phyloP scores from a whole-genome alignment of 2,113 vertebrate genomes.

The Helogale parvula region DNA sequence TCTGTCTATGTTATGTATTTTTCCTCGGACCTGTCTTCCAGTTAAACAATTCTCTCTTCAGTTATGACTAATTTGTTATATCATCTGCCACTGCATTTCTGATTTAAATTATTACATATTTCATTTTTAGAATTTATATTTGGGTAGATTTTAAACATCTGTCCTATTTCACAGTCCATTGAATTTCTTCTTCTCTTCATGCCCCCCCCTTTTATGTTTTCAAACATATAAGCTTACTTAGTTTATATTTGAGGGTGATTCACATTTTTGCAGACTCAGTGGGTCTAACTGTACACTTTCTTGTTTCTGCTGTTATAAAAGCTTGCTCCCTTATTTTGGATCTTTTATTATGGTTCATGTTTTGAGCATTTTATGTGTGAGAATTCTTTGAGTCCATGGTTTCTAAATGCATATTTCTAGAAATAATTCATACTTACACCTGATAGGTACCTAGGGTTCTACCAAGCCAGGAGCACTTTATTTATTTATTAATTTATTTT shows the following conservation, averaged over 20 bases:
- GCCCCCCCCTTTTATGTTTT: background rate
- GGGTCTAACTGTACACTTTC: constrained; percentile 10
- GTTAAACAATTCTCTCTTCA: background rate
- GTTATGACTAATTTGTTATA: background rate
- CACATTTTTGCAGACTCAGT: background rate
- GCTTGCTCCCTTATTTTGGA: constrained; percentile 1
- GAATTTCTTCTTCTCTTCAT: background rate
- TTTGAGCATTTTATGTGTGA: constrained; percentile 46
- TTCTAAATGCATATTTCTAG: constrained; percentile 35
- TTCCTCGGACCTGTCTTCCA: background rate
- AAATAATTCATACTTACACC: background rate
- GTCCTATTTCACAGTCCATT: background rate
- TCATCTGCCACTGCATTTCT: background rate
- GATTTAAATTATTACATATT: background rate
- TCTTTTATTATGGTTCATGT: constrained; percentile 7
- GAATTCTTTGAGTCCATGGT: background rate
- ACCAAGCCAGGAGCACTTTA: background rate
- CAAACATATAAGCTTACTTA: background rate
- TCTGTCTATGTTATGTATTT: background rate
- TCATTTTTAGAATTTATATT: background rate
- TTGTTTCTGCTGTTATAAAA: constrained; percentile 45
- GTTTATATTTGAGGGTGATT: constrained; percentile 1
- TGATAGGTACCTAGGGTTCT: background rate
- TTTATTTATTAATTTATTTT: no score
- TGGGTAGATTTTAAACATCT: background rate